Base-by-base conservation (phyloP, 2,888 invertebrate genomes). In the Microchrysa polita region DNA sequence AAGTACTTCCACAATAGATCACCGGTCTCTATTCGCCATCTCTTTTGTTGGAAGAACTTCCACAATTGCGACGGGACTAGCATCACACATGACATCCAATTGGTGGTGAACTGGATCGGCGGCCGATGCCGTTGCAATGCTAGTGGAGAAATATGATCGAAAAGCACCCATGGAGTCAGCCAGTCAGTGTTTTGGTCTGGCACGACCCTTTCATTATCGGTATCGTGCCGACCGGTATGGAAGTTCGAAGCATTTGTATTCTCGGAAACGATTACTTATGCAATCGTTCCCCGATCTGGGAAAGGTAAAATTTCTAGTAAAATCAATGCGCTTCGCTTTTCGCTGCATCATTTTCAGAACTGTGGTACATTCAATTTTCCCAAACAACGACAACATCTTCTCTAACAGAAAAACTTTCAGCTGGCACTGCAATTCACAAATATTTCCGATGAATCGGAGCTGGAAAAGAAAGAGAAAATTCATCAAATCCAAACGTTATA, bases 201-300 rank as follows among this genome's bases (percentile, higher is more conserved):
- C 97, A 98, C 84, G 92, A 94, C 79, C 98, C 98, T 0, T 99
- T 94, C 84, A 88, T 96, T 20, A 86, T 98, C 74, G 96, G 95
- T 5, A 87, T 98, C 63, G 86, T 96, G 65, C 89, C 92, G 67
- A 95, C 93, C 80, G 89, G 90, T 77, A 88, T 97, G 42, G 94
- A 97, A 84, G 90, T 98, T 5, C 92, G 95, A 77, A 93, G 96
- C 2, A 88, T 96, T 72, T 93, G 95, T 78, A 94, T 94, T 0
- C 88, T 90, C 69, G 86, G 92, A 52, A 89, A 91, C 76, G 80
- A 79, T 69, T 85, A 0, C 76, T 85, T 1, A 92, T 98, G 78
- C 97, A 97, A 84, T 91, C 89, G 1, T 87, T 97, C 77, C 87
- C 91, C 1, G 91, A 95, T 77, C 83, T 93, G 53, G 89, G 89